Evolutionary conservation across 1,140 invertebrate species (phyloP).

Genomic region (Drosophila ironensis): DNA sequence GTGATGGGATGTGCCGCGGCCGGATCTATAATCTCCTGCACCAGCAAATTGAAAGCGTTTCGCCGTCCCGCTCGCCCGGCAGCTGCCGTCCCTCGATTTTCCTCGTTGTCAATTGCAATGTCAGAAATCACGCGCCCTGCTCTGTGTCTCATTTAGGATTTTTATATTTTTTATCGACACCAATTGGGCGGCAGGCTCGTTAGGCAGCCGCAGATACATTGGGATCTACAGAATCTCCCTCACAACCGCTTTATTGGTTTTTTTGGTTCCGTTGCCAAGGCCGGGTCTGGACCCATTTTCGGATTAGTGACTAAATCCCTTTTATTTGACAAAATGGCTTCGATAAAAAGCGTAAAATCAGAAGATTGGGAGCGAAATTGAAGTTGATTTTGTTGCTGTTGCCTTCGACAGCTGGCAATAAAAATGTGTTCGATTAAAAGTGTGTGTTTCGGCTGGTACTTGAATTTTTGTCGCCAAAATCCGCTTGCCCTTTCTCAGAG

Average conservation of each 20-base stretch:
- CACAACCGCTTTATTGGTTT: conserved; percentile 1
- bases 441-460: conserved; percentile 14
- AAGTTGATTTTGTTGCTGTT: conserved; percentile 72
- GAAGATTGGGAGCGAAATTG: conserved; percentile 53
- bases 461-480: conserved; percentile 27
- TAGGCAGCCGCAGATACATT: conserved; percentile 48
- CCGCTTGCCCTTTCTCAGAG: background rate
- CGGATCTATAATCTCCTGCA: conserved; percentile 49
- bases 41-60: conserved; percentile 58
- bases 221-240: conserved; percentile 1
- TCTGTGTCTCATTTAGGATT: conserved; percentile 33
- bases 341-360: conserved; percentile 56
- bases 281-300: conserved; percentile 53
- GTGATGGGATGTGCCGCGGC: conserved; percentile 18
- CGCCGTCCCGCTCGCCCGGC: conserved; percentile 23
- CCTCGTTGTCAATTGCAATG: conserved; percentile 66
- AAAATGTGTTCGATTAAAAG: conserved; percentile 14
- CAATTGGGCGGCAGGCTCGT: conserved; percentile 40
- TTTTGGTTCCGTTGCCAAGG: too few relatives aligned
- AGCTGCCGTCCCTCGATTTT: conserved; percentile 55
- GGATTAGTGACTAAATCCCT: conserved; percentile 67
- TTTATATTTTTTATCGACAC: conserved; percentile 37
- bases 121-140: conserved; percentile 64
- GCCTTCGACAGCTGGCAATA: conserved; percentile 53
- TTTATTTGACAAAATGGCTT: conserved; percentile 76